Base-by-base conservation (phyloP, 1,140 invertebrate species). In the Caenorhabditis latens region DNA sequence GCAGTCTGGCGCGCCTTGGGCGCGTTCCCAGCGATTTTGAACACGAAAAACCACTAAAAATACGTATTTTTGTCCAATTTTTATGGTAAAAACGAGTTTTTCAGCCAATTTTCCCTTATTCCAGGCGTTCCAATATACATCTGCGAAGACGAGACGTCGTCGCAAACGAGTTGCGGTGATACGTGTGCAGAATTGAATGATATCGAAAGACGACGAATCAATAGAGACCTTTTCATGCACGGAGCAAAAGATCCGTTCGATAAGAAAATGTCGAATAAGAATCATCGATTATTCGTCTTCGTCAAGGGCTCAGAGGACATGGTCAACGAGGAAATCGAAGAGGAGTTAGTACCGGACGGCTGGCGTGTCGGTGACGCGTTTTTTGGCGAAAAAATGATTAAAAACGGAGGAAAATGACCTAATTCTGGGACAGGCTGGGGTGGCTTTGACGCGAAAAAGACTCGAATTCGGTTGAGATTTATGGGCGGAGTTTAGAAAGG, bases 231-330 rank as follows among this genome's bases (percentile, higher is more conserved):
- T 2, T 79, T 79, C n/a, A 79, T 79, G 71, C 46, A 79, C 40
- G 24, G 71, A 24, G n/a, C 46, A n/a, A 79, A 71, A 21, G 71
- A 79, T 14, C 71, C 50, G 24, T 6, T 24, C 46, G 24, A 7
- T 42, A 79, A 79, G 21, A 79, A 79, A 14, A 50, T 21, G 46
- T 43, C 71, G 19, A 79, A 79, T 43, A 79, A 79, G n/a, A 79
- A 79, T 50, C 71, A 79, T 79, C 71, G 71, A 11, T n/a, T 79
- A 4, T 79, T 79, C 40, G 71, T 79, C 13, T 79, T 79, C 19
- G n/a, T 79, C 43, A 79, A 79, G 24, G 71, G 71, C 53, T 53
- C 71, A 2, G 71, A 79, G 11, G 14, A 21, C 0, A 79, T 79
- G 71, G 71, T 79, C 7, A 79, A 79, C 71, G 71, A 79, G 24